Evolutionary conservation across 2,113 vertebrate species (phyloP).

Genomic region (Vimba vimba): DNA sequence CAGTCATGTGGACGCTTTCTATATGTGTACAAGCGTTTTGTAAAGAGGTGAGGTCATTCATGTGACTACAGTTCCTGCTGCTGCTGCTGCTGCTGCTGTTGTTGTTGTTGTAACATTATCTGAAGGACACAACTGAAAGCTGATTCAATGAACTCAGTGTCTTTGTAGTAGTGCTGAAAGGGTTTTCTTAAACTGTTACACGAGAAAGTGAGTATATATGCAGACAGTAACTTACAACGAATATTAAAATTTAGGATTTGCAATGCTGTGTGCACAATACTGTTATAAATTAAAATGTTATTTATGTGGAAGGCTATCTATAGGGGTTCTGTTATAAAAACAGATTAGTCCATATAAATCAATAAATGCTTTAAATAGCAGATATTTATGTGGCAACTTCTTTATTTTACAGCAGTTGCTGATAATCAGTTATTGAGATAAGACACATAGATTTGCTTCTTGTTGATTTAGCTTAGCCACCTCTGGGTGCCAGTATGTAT

Average conservation of each 20-base stretch:
- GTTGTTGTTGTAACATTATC: constrained; percentile 9
- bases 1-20: not conserved
- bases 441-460: not conserved
- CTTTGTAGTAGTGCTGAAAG: not conserved
- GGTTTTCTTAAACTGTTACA: not conserved
- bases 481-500: not conserved
- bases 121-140: not conserved
- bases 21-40: not conserved
- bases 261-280: not conserved
- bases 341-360: not conserved
- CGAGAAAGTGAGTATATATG: not conserved
- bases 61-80: not conserved
- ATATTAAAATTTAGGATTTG: too few relatives aligned
- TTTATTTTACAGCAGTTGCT: not conserved
- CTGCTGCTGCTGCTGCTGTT: not conserved
- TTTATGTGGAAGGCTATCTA: not conserved
- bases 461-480: not conserved
- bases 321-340: too few relatives aligned
- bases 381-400: not conserved
- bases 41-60: constrained; percentile 12
- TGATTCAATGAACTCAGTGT: not conserved
- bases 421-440: constrained; percentile 8
- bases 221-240: not conserved
- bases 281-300: not conserved
- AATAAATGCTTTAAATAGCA: not conserved